Percentiles rank a stretch among this genome's conserved stretches.
These are phyloP conservation scores for Elysia crispata DNA, from an alignment of 2,888 invertebrate genomes.

Conservation along the genomic window DNA sequence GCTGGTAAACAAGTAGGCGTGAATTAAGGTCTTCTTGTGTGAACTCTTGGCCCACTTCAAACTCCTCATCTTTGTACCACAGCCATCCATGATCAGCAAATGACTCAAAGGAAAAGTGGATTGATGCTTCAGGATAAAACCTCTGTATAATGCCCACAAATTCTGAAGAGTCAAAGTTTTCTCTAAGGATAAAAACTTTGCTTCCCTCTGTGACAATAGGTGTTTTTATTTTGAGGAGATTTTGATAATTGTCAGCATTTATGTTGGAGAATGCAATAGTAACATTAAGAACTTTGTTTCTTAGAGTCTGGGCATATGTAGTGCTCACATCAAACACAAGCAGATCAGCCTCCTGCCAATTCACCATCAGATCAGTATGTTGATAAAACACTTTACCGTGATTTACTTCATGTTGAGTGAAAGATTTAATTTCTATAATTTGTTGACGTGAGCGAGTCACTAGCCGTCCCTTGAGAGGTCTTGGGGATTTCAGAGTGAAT, in stretches of 20 bases:
- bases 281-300: conserved; percentile 60
- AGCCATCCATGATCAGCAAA: conserved; percentile 68
- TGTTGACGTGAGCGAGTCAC: conserved; percentile 61
- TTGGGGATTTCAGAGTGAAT: conserved; percentile 61
- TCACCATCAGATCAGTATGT: conserved; percentile 58
- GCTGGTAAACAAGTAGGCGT: conserved; percentile 89
- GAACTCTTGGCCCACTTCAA: conserved; percentile 81
- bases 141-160: conserved; percentile 61
- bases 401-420: conserved; percentile 90
- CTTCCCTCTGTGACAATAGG: conserved; percentile 66
- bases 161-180: conserved; percentile 67
- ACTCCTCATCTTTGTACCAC: conserved; percentile 56
- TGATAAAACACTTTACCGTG: conserved; percentile 88
- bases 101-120: conserved; percentile 63
- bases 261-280: conserved; percentile 71
- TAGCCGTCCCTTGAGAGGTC: conserved; percentile 60
- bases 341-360: conserved; percentile 65
- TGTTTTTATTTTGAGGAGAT: conserved; percentile 57
- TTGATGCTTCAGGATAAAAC: conserved; percentile 59
- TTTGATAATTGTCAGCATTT: conserved; percentile 64
- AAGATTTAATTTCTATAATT: conserved; percentile 79
- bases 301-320: conserved; percentile 68
- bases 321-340: conserved; percentile 71
- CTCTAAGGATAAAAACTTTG: conserved; percentile 60
- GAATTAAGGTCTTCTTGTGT: conserved; percentile 90